Evolutionary conservation across 2,797 vertebrate genomes (phyloP).

Genomic region (Borostomias antarcticus): DNA sequence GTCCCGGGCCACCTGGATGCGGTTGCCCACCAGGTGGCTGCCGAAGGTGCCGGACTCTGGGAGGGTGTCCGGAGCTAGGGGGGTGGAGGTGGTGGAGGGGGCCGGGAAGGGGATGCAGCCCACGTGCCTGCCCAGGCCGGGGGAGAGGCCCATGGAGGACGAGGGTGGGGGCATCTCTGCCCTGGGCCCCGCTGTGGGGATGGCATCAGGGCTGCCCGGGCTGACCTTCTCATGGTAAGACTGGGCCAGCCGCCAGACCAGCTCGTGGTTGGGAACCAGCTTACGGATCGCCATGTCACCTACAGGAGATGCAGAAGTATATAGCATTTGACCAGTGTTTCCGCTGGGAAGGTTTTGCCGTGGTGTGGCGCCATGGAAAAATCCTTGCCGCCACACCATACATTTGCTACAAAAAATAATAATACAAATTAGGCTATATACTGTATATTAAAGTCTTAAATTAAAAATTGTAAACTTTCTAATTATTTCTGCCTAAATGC

Average conservation of each 20-base stretch:
- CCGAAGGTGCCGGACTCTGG: constrained; percentile 92
- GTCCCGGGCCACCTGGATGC: constrained; percentile 91
- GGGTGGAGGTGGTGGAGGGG: constrained; percentile 58
- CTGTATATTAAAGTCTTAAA: too few species aligned
- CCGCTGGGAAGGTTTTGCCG: neutral
- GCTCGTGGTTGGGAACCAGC: constrained; percentile 86
- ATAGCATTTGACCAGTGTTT: neutral
- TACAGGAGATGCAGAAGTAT: constrained; percentile 51
- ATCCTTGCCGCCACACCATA: too few species aligned
- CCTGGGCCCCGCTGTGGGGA: constrained; percentile 44
- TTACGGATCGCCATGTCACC: constrained; percentile 85
- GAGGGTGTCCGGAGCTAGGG: constrained; percentile 59
- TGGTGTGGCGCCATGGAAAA: too few species aligned
- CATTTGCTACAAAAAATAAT: too few species aligned
- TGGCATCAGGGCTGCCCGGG: constrained; percentile 60
- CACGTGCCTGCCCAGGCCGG: constrained; percentile 51
- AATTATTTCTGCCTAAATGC: too few species aligned
- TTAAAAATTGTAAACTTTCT: too few species aligned
- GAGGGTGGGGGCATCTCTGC: constrained; percentile 53
- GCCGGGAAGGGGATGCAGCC: constrained; percentile 67
- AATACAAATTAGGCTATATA: too few species aligned
- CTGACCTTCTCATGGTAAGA: constrained; percentile 85
- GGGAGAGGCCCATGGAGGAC: constrained; percentile 45
- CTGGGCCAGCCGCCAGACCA: constrained; percentile 88
- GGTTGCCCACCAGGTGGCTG: constrained; percentile 92